A percentile compares a stretch with the other conserved stretches of the same genome.
Conservation (phyloP, 2,113 vertebrate species). For the Brachyistius frenatus region DNA sequence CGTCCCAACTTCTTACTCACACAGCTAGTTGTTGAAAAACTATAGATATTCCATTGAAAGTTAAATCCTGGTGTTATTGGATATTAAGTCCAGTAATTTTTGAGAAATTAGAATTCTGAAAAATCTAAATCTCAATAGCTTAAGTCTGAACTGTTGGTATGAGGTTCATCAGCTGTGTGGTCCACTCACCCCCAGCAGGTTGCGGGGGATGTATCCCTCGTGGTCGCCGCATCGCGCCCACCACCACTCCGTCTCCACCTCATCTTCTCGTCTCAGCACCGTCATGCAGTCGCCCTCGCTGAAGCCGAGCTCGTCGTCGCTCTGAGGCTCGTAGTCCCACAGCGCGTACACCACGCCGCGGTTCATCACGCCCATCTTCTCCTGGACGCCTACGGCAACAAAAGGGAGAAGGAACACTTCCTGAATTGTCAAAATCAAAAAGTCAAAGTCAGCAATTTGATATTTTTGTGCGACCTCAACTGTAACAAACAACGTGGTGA, state of each 20-base stretch:
- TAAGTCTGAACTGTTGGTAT: neutral
- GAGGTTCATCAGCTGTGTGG: neutral
- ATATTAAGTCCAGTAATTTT: no score
- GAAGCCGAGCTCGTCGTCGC: slow-evolving; percentile 89
- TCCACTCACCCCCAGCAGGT: slow-evolving; percentile 92
- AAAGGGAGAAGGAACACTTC: neutral
- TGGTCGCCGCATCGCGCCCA: slow-evolving; percentile 90
- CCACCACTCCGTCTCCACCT: slow-evolving; percentile 93
- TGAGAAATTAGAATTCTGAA: no score
- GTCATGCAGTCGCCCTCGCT: slow-evolving; percentile 93
- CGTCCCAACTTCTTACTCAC: no score
- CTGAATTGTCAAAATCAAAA: no score
- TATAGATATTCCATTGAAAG: no score
- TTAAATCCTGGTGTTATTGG: no score
- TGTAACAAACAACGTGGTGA: no score
- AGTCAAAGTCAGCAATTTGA: no score
- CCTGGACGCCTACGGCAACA: slow-evolving; percentile 89
- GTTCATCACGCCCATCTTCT: slow-evolving; percentile 99
- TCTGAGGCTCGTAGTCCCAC: slow-evolving; percentile 91
- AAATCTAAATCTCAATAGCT: no score
- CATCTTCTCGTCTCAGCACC: slow-evolving; percentile 87
- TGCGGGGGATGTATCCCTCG: slow-evolving; percentile 93
- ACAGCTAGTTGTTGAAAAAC: no score
- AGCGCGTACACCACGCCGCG: slow-evolving; percentile 92
- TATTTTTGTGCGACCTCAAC: no score